Conservation (phyloP, 2,797 vertebrate genomes). For the Sebastes iracundus region DNA sequence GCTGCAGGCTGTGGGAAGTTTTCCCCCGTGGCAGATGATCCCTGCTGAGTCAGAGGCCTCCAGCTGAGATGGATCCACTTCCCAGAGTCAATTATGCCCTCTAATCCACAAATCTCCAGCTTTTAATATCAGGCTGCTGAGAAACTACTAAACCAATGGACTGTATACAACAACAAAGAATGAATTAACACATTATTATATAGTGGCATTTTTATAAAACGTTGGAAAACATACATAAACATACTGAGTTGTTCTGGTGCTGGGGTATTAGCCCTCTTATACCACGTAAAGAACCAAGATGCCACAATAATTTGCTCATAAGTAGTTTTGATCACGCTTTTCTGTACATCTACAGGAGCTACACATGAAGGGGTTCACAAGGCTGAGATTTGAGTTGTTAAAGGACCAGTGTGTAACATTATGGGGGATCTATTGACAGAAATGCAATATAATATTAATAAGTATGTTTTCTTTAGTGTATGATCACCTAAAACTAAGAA, state of each 20-base stretch:
- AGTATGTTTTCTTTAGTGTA: no score
- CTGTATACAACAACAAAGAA: background rate
- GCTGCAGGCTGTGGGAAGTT: background rate
- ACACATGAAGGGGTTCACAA: no score
- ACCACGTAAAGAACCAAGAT: background rate
- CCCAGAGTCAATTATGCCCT: constrained; percentile 6
- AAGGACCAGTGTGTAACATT: no score
- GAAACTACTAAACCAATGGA: background rate
- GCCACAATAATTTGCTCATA: background rate
- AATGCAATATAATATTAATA: no score
- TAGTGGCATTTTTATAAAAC: background rate
- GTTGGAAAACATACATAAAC: background rate
- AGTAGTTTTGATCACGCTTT: background rate
- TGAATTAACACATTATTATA: background rate
- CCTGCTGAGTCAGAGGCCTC: constrained; percentile 25
- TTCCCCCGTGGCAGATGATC: constrained; percentile 1
- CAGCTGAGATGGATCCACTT: constrained; percentile 22
- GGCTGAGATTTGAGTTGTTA: no score
- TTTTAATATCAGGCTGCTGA: constrained; percentile 2
- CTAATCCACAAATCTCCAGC: constrained; percentile 6
- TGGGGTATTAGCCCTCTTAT: background rate
- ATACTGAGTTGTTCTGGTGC: no score
- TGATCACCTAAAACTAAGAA: no score
- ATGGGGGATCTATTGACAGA: no score
- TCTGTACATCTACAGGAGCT: background rate